Evolutionary conservation across 2,888 invertebrate genomes (phyloP).

Genomic region (Cerceris rybyensis): DNA sequence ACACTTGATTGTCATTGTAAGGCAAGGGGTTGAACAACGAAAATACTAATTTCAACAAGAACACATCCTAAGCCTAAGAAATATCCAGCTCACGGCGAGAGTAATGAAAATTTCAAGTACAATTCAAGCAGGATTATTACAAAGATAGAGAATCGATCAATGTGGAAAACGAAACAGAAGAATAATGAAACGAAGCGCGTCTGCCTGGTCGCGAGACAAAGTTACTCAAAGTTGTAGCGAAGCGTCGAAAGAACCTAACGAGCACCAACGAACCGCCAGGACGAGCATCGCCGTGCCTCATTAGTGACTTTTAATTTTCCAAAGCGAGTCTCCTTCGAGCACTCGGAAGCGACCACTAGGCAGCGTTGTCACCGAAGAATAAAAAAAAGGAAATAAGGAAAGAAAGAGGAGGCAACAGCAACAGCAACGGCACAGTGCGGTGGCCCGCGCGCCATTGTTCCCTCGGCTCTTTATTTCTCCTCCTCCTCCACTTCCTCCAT

Average conservation of each 20-base stretch:
- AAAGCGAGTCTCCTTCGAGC: slow-evolving; percentile 54
- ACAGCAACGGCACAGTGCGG: slow-evolving; percentile 68
- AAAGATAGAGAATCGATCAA: neutral
- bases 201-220: slow-evolving; percentile 28
- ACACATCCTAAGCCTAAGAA: too few relatives aligned
- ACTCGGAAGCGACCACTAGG: slow-evolving; percentile 52
- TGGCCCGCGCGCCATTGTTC: slow-evolving; percentile 77
- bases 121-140: too few relatives aligned
- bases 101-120: too few relatives aligned
- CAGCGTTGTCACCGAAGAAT: slow-evolving; percentile 50
- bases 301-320: slow-evolving; percentile 69
- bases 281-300: slow-evolving; percentile 56
- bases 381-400: slow-evolving; percentile 24
- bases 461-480: slow-evolving; percentile 72
- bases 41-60: too few relatives aligned
- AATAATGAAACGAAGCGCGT: neutral
- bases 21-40: too few relatives aligned
- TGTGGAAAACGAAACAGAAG: neutral
- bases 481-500: slow-evolving; percentile 50
- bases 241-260: slow-evolving; percentile 45
- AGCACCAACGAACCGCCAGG: slow-evolving; percentile 38
- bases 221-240: slow-evolving; percentile 40
- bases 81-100: too few relatives aligned
- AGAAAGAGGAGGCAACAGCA: slow-evolving; percentile 38
- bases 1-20: too few relatives aligned